Evolutionary conservation across 2,113 vertebrate species (phyloP).

Genomic region (Ondatra zibethicus): DNA sequence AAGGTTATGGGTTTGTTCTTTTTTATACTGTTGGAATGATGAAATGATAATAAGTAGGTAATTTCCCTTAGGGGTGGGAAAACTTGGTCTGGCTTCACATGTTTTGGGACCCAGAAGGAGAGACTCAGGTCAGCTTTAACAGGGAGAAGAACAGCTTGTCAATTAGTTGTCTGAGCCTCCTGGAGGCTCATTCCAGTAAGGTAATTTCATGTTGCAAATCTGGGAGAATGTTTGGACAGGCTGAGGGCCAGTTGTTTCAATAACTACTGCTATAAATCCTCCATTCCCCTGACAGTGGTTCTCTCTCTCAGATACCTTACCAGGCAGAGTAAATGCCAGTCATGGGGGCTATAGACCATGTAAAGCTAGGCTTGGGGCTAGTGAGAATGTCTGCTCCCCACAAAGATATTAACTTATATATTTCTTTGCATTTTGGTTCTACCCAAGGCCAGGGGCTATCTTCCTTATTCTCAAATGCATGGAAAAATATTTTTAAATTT

Average conservation of each 20-base stretch:
- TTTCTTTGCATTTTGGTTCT: neutral
- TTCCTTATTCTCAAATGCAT: neutral
- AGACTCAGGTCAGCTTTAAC: neutral
- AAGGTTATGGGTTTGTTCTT: neutral
- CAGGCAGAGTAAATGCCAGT: constrained; percentile 32
- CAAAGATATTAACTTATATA: neutral
- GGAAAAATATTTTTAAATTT: neutral
- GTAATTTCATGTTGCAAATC: constrained; percentile 62
- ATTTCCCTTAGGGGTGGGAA: constrained; percentile 38
- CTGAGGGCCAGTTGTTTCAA: constrained; percentile 62
- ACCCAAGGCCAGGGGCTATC: neutral
- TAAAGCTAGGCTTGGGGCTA: constrained; percentile 54
- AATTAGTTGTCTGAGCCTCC: constrained; percentile 26
- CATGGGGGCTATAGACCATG: neutral
- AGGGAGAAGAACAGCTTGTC: constrained; percentile 49
- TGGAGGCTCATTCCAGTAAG: constrained; percentile 9
- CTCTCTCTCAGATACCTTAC: constrained; percentile 33
- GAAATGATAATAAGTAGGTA: constrained; percentile 53
- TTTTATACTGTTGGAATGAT: neutral
- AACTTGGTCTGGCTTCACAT: constrained; percentile 56
- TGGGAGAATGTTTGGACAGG: constrained; percentile 62
- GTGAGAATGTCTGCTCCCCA: neutral
- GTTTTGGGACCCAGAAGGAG: constrained; percentile 34
- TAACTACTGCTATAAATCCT: constrained; percentile 48
- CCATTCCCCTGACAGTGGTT: constrained; percentile 34